phyloP scores from a whole-genome alignment of 2,888 invertebrate genomes.

The Halictus quadricinctus region DNA sequence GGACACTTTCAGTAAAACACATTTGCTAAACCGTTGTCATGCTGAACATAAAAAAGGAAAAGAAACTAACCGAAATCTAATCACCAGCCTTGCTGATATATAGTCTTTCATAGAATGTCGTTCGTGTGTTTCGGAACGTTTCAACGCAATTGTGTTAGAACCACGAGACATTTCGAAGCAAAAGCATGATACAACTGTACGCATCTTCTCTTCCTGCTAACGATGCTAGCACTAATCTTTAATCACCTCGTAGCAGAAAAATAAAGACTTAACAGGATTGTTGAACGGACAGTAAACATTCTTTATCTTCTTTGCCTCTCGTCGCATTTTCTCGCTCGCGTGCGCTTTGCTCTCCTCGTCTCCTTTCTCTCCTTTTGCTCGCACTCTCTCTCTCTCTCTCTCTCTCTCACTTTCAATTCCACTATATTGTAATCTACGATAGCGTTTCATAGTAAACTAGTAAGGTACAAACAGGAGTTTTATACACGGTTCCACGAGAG shows the following conservation, averaged over 20 bases:
- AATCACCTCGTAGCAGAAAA: conserved; percentile 46
- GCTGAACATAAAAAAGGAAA: conserved; percentile 74
- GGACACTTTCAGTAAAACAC: conserved; percentile 81
- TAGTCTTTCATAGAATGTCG: conserved; percentile 52
- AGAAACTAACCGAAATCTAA: conserved; percentile 62
- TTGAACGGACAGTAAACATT: conserved; percentile 49
- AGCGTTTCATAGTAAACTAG: conserved; percentile 68
- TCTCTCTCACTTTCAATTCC: conserved; percentile 41
- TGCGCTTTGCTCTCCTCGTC: conserved; percentile 23
- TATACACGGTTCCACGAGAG: conserved; percentile 70
- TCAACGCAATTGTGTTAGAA: conserved; percentile 49
- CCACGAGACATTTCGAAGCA: conserved; percentile 60
- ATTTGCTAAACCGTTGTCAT: conserved; percentile 76
- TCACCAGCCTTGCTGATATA: conserved; percentile 48
- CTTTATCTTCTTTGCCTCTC: conserved; percentile 30
- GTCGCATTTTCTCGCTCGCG: conserved; percentile 21
- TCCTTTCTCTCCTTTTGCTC: conserved; percentile 5
- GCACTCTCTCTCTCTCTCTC: conserved; percentile 6
- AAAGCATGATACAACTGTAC: conserved; percentile 60
- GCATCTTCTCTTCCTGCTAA: conserved; percentile 38
- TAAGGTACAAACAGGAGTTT: conserved; percentile 78
- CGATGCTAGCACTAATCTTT: conserved; percentile 53
- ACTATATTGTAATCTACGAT: conserved; percentile 64
- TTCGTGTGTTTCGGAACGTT: conserved; percentile 9
- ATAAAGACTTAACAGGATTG: conserved; percentile 43